Percentiles rank a stretch among this genome's conserved stretches.
Evolutionary conservation across 1,140 invertebrate species (phyloP).

Genomic region (Ridgeia piscesae): DNA sequence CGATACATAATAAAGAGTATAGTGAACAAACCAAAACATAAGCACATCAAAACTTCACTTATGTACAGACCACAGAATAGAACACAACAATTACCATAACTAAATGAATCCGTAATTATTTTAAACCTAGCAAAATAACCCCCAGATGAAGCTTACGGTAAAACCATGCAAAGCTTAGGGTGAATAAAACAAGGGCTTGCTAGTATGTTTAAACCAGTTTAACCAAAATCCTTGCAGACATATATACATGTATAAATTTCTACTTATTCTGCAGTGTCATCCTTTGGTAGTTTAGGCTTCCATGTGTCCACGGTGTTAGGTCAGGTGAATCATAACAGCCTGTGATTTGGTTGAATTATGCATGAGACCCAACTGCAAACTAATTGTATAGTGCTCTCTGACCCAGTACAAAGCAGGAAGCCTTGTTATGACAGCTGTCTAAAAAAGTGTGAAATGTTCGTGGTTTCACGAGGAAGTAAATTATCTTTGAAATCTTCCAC

Average conservation of each 20-base stretch:
- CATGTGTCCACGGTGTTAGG: too few relatives aligned
- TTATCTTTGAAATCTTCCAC: neutral
- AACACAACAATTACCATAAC: too few relatives aligned
- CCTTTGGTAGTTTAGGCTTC: neutral
- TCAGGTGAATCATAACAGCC: neutral
- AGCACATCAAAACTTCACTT: too few relatives aligned
- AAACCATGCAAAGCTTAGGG: neutral
- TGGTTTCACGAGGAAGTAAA: neutral
- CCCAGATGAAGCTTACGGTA: neutral
- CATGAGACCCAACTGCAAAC: neutral
- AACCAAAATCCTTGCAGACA: neutral
- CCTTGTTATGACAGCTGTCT: neutral
- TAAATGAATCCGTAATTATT: too few relatives aligned
- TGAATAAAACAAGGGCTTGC: neutral
- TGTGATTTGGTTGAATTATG: neutral
- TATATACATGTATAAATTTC: neutral
- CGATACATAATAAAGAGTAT: too few relatives aligned
- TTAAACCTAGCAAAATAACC: too few relatives aligned
- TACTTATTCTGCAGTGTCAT: neutral
- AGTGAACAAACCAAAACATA: too few relatives aligned
- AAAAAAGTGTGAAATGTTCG: neutral
- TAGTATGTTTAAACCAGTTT: neutral
- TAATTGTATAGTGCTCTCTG: neutral
- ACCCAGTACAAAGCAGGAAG: neutral
- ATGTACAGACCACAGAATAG: too few relatives aligned